Base-by-base conservation (phyloP, 2,888 invertebrate genomes). In the Yponomeuta plumbellus region DNA sequence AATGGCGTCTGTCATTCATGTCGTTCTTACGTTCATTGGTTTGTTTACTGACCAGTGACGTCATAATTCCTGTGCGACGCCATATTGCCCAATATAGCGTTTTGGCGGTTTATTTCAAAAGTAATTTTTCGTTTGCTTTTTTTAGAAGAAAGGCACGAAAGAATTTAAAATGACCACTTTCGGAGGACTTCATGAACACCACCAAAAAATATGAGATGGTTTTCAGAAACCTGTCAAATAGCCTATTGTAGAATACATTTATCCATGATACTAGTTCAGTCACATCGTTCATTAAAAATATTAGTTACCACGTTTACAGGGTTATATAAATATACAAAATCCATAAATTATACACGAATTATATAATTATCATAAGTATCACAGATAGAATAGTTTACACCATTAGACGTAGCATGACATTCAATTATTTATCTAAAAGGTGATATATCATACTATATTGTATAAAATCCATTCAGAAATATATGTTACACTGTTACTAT, bases 401-500 rank as follows among this genome's bases (percentile, higher is more conserved):
- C 23, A 17, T 61, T 57, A 57, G 63, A 44, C 11, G 22, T 63
- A 63, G 64, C 26, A 8, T 52, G 71, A 65, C 69, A 65, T 69
- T 75, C 73, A 74, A 74, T 74, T 73, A 75, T 73, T 73, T 74
- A 76, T 81, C 76, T 77, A 76, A 76, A 78, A 82, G 78, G 84
- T 88, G 84, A 86, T 88, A 86, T 84, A 78, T 89, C 88, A 86
- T 34, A 34, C 5, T 52, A 52, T 52, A 52, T 52, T 52, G 44
- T 52, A 52, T 17, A 52, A 88, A 84, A 85, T 80, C 85, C 86
- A 86, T 86, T 82, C 82, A 80, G 83, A 83, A 89, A 91, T 90
- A 91, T 88, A 91, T 88, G 88, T 88, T 89, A 88, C 82, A 83
- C 80, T 84, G 85, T 89, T 88, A 74, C 44, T 84, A 76, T 83